phyloP scores from a whole-genome alignment of 23 tunicate genomes.

The Trididemnum clinides region DNA sequence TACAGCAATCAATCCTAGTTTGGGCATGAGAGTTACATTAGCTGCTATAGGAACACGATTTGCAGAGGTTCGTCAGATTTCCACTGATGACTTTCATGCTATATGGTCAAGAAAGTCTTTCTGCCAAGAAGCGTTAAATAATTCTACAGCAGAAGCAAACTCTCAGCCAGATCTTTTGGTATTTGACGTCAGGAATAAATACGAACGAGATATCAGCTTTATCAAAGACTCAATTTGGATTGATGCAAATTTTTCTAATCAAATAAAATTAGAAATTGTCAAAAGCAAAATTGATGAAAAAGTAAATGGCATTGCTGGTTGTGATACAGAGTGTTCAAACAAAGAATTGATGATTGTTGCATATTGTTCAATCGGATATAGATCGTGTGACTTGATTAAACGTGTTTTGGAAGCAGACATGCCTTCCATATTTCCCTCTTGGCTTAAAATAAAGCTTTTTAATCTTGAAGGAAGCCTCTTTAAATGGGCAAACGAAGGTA shows the following conservation, averaged over 20 bases:
- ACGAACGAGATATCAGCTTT: slow-evolving; percentile 55
- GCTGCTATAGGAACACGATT: slow-evolving; percentile 54
- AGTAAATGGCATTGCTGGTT: neutral
- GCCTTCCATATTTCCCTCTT: neutral
- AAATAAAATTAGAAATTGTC: slow-evolving; percentile 31
- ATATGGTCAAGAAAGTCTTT: slow-evolving; percentile 5
- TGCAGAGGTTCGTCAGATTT: slow-evolving; percentile 55
- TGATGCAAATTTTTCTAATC: slow-evolving; percentile 1
- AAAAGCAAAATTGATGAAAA: slow-evolving; percentile 1
- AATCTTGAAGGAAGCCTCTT: slow-evolving; percentile 81
- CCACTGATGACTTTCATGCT: slow-evolving; percentile 52
- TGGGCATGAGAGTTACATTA: slow-evolving; percentile 62
- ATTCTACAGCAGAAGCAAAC: neutral
- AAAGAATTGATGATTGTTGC: slow-evolving; percentile 45
- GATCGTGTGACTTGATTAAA: slow-evolving; percentile 49
- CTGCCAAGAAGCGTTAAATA: neutral
- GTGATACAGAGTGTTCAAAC: neutral
- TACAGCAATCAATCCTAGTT: slow-evolving; percentile 23
- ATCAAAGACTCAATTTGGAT: slow-evolving; percentile 43
- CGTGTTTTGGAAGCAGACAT: neutral
- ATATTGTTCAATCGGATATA: slow-evolving; percentile 83
- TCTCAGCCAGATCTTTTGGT: neutral
- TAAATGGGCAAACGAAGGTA: slow-evolving; percentile 89
- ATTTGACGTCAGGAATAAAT: slow-evolving; percentile 59
- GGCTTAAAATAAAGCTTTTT: neutral